Evolutionary conservation across 92 coral and sea anemone species (phyloP).

Genomic region (Plumapathes pennacea): DNA sequence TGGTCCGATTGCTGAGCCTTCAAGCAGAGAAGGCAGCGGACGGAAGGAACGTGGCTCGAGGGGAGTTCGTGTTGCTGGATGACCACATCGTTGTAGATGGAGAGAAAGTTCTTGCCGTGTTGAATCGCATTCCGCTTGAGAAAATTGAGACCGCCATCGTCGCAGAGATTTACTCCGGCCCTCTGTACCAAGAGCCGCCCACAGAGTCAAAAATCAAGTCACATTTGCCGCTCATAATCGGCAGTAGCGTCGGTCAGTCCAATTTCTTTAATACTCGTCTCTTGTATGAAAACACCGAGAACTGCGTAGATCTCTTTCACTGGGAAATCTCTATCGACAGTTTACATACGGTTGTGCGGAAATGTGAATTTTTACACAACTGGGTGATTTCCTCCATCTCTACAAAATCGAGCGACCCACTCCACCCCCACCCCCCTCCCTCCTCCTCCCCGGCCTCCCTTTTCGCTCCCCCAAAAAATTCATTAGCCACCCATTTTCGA

Average conservation of each 20-base stretch:
- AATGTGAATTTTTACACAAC: too few species aligned
- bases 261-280: too few species aligned
- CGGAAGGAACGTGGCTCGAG: slow-evolving; percentile 39
- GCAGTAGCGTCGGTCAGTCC: slow-evolving; percentile 79
- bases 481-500: too few species aligned
- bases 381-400: too few species aligned
- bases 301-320: too few species aligned
- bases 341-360: too few species aligned
- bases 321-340: too few species aligned
- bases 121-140: slow-evolving; percentile 31
- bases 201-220: slow-evolving; percentile 27
- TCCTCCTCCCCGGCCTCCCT: too few species aligned
- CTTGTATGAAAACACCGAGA: too few species aligned
- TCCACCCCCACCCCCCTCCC: too few species aligned
- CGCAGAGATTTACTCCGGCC: slow-evolving; percentile 65
- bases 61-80: slow-evolving; percentile 72
- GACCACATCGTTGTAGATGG: slow-evolving; percentile 60
- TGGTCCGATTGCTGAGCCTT: slow-evolving; percentile 60
- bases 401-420: too few species aligned
- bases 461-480: too few species aligned
- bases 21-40: slow-evolving; percentile 49
- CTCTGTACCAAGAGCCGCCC: slow-evolving; percentile 36
- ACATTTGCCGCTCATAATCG: slow-evolving; percentile 65
- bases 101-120: slow-evolving; percentile 60
- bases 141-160: slow-evolving; percentile 53